These are phyloP conservation scores for Proisotoma minuta DNA, from an alignment of 2,888 invertebrate genomes.

Conservation along the genomic window DNA sequence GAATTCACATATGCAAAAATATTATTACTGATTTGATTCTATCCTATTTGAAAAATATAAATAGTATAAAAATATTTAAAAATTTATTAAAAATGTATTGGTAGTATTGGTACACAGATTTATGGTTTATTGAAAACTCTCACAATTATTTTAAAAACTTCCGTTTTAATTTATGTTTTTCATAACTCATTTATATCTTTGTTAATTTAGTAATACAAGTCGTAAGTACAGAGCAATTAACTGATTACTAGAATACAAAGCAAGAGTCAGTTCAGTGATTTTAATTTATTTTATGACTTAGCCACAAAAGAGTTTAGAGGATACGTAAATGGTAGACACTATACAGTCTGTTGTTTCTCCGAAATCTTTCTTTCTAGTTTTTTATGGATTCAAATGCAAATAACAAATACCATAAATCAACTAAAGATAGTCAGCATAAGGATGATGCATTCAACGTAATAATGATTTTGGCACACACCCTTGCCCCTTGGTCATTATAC, in stretches of 20 bases:
- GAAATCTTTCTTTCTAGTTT: neutral
- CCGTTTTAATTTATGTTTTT: no score
- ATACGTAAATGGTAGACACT: neutral
- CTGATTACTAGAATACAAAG: slow-evolving; percentile 1
- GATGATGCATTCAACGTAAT: slow-evolving; percentile 1
- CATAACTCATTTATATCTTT: neutral
- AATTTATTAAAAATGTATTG: no score
- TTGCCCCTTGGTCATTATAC: slow-evolving; percentile 13
- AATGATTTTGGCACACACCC: neutral
- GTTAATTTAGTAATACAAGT: neutral
- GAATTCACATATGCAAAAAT: no score
- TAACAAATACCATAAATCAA: slow-evolving; percentile 12
- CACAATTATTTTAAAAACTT: no score
- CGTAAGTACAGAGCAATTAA: slow-evolving; percentile 11
- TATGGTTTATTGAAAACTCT: no score
- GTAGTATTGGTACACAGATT: no score
- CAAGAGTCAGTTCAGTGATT: neutral
- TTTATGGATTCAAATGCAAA: slow-evolving; percentile 14
- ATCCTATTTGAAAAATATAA: no score
- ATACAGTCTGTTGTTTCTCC: neutral
- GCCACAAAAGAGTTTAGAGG: neutral
- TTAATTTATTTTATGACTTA: slow-evolving; percentile 3
- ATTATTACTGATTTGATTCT: no score
- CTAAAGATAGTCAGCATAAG: slow-evolving; percentile 3
- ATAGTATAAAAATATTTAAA: no score